Percentiles rank a stretch among this genome's conserved stretches.
phyloP scores from a whole-genome alignment of 2,797 vertebrate genomes.

The Lagorchestes hirsutus region DNA sequence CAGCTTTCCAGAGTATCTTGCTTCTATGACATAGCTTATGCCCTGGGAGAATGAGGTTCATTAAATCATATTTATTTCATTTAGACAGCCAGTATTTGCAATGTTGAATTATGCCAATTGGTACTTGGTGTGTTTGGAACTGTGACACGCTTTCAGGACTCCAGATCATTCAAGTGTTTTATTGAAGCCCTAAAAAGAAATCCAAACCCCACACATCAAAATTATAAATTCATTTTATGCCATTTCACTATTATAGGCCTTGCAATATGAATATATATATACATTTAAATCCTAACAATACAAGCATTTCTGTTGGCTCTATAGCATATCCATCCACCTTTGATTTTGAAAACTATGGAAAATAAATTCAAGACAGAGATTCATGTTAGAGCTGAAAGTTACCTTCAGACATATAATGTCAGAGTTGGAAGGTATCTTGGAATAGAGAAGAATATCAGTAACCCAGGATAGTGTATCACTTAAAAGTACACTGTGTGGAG shows the following conservation, averaged over 20 bases:
- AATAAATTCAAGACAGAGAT: background rate
- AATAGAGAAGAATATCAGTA: background rate
- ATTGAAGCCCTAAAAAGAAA: slow-evolving; percentile 33
- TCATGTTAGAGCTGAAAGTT: background rate
- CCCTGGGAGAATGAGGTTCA: background rate
- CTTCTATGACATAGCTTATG: accelerated
- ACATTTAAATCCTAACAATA: background rate
- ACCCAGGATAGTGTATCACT: background rate
- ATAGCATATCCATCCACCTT: background rate
- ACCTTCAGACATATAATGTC: background rate
- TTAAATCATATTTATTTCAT: slow-evolving; percentile 21
- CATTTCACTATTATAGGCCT: background rate
- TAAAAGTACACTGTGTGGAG: background rate
- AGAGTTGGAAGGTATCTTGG: background rate
- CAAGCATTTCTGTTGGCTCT: background rate
- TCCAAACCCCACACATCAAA: background rate
- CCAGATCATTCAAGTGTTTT: slow-evolving; percentile 37
- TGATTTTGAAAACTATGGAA: background rate
- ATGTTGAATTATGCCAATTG: slow-evolving; percentile 9
- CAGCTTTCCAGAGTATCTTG: background rate
- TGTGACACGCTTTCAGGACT: background rate
- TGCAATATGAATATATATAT: background rate
- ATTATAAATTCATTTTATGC: background rate
- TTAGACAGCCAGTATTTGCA: background rate
- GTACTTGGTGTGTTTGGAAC: slow-evolving; percentile 15